phyloP scores from a whole-genome alignment of 2,888 invertebrate genomes.

The Dascillus cervinus region DNA sequence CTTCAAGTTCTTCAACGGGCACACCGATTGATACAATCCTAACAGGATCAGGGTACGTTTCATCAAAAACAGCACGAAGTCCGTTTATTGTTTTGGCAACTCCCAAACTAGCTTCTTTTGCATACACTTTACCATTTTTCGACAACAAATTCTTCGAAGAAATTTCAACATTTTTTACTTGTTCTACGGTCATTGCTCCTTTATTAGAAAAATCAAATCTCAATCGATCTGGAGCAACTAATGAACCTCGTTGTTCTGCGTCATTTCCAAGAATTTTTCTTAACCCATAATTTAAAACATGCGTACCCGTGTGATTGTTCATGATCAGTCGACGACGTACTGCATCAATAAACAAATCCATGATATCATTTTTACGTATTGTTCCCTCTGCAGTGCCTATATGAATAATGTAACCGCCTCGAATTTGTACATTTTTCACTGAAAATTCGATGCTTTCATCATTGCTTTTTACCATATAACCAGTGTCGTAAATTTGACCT shows the following conservation, averaged over 20 bases:
- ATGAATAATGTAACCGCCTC: constrained; percentile 93
- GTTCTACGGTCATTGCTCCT: constrained; percentile 78
- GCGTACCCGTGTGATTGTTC: constrained; percentile 98
- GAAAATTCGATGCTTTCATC: constrained; percentile 87
- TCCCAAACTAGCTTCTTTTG: constrained; percentile 75
- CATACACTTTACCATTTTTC: constrained; percentile 71
- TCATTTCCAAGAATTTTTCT: constrained; percentile 83
- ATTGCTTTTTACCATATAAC: constrained; percentile 73
- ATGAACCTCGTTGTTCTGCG: constrained; percentile 91
- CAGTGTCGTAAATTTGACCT: constrained; percentile 96
- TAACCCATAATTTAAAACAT: constrained; percentile 90
- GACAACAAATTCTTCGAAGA: constrained; percentile 68
- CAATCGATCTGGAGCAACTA: constrained; percentile 94
- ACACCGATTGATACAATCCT: constrained; percentile 89
- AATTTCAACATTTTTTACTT: constrained; percentile 82
- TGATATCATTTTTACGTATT: constrained; percentile 76
- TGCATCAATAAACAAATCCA: constrained; percentile 75
- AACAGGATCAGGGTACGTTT: constrained; percentile 96
- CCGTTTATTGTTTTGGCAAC: constrained; percentile 89
- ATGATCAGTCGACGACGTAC: constrained; percentile 84
- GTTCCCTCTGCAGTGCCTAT: constrained; percentile 82
- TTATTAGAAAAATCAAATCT: constrained; percentile 97
- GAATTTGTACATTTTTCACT: constrained; percentile 88
- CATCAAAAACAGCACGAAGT: constrained; percentile 95
- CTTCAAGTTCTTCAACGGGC: constrained; percentile 80